A percentile compares a stretch with the other conserved stretches of the same genome.
These are phyloP conservation scores for Magallana ariakensis DNA, from an alignment of 1,140 invertebrate species.

Conservation along the genomic window DNA sequence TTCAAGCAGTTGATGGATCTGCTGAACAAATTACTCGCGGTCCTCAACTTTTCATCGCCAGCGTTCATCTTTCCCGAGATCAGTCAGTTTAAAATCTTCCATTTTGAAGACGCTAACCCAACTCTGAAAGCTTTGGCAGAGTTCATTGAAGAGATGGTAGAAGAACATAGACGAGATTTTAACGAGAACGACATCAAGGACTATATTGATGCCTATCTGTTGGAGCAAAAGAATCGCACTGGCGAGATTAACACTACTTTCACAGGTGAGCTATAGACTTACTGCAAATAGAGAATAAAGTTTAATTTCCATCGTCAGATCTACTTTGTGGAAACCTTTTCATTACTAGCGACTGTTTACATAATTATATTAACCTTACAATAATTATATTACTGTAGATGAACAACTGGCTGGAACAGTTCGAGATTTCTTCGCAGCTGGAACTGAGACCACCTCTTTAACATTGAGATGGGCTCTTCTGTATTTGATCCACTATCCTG, in stretches of 20 bases:
- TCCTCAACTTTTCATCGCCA: not conserved
- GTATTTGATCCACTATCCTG: conserved; percentile 88
- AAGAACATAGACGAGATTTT: conserved; percentile 37
- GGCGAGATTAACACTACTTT: not conserved
- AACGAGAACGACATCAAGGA: conserved; percentile 43
- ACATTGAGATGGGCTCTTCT: conserved; percentile 93
- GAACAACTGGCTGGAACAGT: conserved; percentile 57
- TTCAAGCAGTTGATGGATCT: conserved; percentile 50
- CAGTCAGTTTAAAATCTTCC: not conserved
- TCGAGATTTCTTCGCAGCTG: conserved; percentile 91
- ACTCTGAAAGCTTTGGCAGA: not conserved
- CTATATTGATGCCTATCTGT: conserved; percentile 46
- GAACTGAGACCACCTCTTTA: conserved; percentile 91
- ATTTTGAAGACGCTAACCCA: not conserved
- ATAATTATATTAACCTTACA: not conserved
- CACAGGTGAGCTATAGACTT: conserved; percentile 22
- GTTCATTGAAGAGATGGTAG: not conserved
- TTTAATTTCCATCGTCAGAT: too few relatives aligned
- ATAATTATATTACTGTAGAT: conserved; percentile 45
- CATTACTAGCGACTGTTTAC: too few relatives aligned
- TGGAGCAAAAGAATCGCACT: not conserved
- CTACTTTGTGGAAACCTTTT: too few relatives aligned
- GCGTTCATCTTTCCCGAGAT: not conserved
- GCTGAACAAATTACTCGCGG: not conserved
- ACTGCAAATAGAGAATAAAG: too few relatives aligned